These are phyloP conservation scores for Nanorana parkeri DNA, from an alignment of 2,113 vertebrate species.

Conservation along the genomic window DNA sequence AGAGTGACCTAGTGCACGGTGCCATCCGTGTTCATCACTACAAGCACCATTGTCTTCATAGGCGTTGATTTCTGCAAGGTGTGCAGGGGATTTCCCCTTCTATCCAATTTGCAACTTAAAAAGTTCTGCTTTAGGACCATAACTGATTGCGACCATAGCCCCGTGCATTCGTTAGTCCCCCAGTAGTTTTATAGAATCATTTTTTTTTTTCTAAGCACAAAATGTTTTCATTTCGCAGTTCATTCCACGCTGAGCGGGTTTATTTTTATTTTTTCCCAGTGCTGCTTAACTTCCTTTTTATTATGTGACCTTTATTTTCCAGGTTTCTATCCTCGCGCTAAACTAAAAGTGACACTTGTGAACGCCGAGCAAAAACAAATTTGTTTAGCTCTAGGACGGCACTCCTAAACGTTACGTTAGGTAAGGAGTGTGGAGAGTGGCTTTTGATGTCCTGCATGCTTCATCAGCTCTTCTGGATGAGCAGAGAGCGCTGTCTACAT, in stretches of 20 bases:
- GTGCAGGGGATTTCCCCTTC: too few species aligned
- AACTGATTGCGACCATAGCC: too few species aligned
- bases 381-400: conserved; percentile 46
- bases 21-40: too few species aligned
- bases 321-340: background rate
- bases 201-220: background rate
- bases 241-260: background rate
- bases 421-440: conserved; percentile 44
- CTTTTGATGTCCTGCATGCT: conserved; percentile 48
- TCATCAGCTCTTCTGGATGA: conserved; percentile 49
- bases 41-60: too few species aligned
- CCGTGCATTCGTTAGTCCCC: background rate
- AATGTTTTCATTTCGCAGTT: background rate
- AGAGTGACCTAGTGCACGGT: too few species aligned
- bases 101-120: too few species aligned
- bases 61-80: too few species aligned
- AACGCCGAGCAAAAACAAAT: conserved; percentile 49
- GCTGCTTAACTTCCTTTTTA: conserved; percentile 8
- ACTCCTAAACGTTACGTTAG: conserved; percentile 41
- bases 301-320: conserved; percentile 42
- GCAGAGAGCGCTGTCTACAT: conserved; percentile 43
- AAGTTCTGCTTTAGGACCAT: too few species aligned
- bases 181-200: background rate
- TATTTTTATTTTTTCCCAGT: background rate
- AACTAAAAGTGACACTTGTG: conserved; percentile 39